phyloP scores from a whole-genome alignment of 2,888 invertebrate species.

The Diaphora mendica region DNA sequence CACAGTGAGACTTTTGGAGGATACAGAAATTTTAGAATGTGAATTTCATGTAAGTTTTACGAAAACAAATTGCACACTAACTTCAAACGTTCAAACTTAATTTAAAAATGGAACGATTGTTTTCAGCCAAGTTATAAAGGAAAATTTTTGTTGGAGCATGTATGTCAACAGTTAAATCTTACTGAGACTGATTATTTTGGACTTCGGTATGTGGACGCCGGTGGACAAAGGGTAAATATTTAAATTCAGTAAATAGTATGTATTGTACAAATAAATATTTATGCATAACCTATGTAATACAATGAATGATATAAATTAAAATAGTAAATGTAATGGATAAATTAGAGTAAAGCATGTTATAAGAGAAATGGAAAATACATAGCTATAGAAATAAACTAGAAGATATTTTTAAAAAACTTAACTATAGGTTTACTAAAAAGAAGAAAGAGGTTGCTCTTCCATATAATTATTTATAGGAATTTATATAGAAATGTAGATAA shows the following conservation, averaged over 20 bases:
- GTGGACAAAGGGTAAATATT: constrained; percentile 93
- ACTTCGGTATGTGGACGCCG: constrained; percentile 95
- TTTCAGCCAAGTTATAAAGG: constrained; percentile 95
- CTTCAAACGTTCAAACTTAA: background rate
- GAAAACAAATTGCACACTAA: background rate
- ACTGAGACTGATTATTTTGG: constrained; percentile 98
- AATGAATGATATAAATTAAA: background rate
- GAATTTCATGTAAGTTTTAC: constrained; percentile 91
- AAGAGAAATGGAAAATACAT: background rate
- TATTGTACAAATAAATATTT: background rate
- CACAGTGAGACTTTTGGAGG: constrained; percentile 95
- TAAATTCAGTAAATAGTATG: constrained; percentile 4
- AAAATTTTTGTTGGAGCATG: constrained; percentile 94
- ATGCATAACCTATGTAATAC: background rate
- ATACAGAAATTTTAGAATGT: constrained; percentile 96
- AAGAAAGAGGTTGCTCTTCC: no score
- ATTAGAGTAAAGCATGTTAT: background rate
- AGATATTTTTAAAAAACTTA: no score
- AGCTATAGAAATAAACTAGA: background rate
- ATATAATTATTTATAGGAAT: no score
- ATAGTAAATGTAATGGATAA: background rate
- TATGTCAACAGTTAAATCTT: constrained; percentile 95
- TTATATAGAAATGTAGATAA: no score
- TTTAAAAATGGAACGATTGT: constrained; percentile 25
- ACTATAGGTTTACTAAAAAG: no score